Percentiles rank a stretch among this genome's conserved stretches.
Evolutionary conservation across 1,140 invertebrate species (phyloP).

Genomic region (Adelges cooleyi): DNA sequence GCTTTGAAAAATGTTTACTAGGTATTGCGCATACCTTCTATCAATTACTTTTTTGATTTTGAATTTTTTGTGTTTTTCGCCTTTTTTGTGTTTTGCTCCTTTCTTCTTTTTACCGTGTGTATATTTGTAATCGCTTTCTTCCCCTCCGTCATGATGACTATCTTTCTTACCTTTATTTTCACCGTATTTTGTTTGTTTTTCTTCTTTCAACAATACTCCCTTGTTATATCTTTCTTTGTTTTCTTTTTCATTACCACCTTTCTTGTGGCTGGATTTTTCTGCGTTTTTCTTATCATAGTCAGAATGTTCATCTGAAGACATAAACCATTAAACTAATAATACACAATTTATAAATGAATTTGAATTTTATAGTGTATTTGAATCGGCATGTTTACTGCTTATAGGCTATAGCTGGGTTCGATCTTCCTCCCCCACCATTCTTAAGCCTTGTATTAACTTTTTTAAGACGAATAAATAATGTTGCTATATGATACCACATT

Average conservation of each 20-base stretch:
- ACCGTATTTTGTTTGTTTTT: background rate
- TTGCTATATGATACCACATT: too few relatives aligned
- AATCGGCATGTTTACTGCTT: too few relatives aligned
- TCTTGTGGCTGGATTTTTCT: too few relatives aligned
- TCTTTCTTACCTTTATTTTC: background rate
- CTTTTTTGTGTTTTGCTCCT: background rate
- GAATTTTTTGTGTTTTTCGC: background rate
- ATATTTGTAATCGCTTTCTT: background rate
- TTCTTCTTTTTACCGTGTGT: background rate
- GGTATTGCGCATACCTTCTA: background rate
- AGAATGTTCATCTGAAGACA: too few relatives aligned
- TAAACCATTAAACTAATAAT: too few relatives aligned
- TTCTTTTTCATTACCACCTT: background rate
- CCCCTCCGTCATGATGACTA: background rate
- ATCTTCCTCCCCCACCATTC: too few relatives aligned
- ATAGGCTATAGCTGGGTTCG: too few relatives aligned
- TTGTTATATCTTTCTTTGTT: background rate
- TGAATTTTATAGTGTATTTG: too few relatives aligned
- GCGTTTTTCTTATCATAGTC: too few relatives aligned
- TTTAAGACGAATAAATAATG: too few relatives aligned
- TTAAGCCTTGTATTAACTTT: too few relatives aligned
- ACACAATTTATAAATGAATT: too few relatives aligned
- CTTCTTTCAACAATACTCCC: background rate
- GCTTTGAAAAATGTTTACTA: background rate
- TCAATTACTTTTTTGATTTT: slow-evolving; percentile 11